Evolutionary conservation across 1,140 invertebrate genomes (phyloP), one percentile per base, ranked within the genome.

Genomic region (Lasioglossum albipes): DNA sequence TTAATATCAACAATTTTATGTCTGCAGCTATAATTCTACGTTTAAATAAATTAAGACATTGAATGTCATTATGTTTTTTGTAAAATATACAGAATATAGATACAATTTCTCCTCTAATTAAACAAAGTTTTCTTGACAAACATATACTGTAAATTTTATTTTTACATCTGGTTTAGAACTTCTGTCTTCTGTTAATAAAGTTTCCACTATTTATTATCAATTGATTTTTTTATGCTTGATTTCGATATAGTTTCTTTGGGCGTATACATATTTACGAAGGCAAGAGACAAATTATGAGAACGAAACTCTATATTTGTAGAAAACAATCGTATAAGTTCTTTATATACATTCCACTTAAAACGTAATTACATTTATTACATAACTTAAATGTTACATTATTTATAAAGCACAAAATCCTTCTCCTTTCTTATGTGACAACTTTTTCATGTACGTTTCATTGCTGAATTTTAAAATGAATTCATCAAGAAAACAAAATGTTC

Each of bases 1-100:
- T 88, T 93, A 91, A 91, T 89, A 86, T 78, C 82, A 85, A 75
- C 77, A 86, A 87, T 87, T 87, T 83, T 83, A 82, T 86, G 84
- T 86, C 84, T 87, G 84, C 85, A 87, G 77, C 77, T 82, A 77
- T 74, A 83, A 83, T 85, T 85, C 84, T 76, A 79, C 84, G 72
- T 86, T 86, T 73, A 77, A 54, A 83, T 83, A 83, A 86, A 79
- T 79, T 79, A 86, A 83, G 81, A 45, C 76, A 83, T 82, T 81
- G 49, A 84, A 54, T 82, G 67, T 86, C 74, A 66, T 84, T 81
- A 79, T 76, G 66, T 83, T 84, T 83, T 83, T 81, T 83, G 36
- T 85, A 86, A 87, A 72, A 64, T 75, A 81, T 77, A 64, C 42
- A 83, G 64, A 81, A 79, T 74, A 79, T 54, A 74, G 62, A 74